phyloP scores from a whole-genome alignment of 2,797 vertebrate species.

The Oryzias dopingdopingensis region DNA sequence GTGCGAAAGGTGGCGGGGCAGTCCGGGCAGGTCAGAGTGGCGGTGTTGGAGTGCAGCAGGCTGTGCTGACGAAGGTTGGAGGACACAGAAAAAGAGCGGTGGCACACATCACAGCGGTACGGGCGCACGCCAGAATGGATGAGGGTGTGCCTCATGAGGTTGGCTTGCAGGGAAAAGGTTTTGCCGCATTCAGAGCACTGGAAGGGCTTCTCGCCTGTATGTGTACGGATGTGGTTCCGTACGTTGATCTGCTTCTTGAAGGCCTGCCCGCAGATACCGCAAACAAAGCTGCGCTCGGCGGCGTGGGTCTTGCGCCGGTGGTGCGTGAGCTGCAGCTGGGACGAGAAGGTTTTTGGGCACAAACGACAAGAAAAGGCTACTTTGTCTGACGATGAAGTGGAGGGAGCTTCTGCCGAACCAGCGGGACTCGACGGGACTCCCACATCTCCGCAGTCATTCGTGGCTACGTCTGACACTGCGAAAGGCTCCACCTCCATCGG shows the following conservation, averaged over 20 bases:
- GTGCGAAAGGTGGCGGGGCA: slow-evolving; percentile 79
- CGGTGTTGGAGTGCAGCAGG: slow-evolving; percentile 76
- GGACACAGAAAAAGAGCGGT: slow-evolving; percentile 87
- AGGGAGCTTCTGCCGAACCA: slow-evolving; percentile 4
- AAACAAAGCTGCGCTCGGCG: slow-evolving; percentile 82
- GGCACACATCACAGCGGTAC: slow-evolving; percentile 86
- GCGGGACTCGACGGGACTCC: background rate
- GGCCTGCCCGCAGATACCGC: slow-evolving; percentile 83
- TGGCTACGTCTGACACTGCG: background rate
- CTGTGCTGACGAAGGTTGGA: slow-evolving; percentile 91
- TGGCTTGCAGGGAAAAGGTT: slow-evolving; percentile 86
- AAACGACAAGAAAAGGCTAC: slow-evolving; percentile 74
- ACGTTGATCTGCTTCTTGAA: slow-evolving; percentile 91
- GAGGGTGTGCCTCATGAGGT: slow-evolving; percentile 87
- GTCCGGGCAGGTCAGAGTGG: slow-evolving; percentile 72
- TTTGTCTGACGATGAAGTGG: slow-evolving; percentile 15
- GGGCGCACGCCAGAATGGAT: slow-evolving; percentile 88
- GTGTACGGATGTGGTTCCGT: slow-evolving; percentile 87
- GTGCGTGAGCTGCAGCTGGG: slow-evolving; percentile 80
- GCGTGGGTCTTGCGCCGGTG: slow-evolving; percentile 81
- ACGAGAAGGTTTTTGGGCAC: slow-evolving; percentile 80
- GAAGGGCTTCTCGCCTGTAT: slow-evolving; percentile 89
- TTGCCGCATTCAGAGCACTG: slow-evolving; percentile 88
- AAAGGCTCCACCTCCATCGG: slow-evolving; percentile 12
- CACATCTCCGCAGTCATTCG: background rate